Percentiles rank a stretch among this genome's conserved stretches.
These are phyloP conservation scores for Centropus unirufus DNA, from an alignment of 2,113 vertebrate genomes.

Conservation along the genomic window DNA sequence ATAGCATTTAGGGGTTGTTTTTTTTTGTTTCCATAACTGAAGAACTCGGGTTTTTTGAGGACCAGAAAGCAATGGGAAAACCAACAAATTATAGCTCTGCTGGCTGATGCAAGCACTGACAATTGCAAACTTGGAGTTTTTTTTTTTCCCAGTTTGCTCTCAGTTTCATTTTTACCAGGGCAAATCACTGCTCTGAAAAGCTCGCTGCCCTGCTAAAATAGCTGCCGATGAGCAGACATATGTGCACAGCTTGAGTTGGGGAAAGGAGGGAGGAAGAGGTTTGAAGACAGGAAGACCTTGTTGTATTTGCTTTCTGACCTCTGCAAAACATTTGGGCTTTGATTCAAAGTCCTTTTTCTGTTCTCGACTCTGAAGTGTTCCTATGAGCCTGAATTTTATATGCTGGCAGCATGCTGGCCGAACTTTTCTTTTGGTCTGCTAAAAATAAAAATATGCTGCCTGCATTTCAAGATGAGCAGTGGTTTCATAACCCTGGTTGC, in stretches of 20 bases:
- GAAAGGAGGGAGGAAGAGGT: neutral
- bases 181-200: constrained; percentile 24
- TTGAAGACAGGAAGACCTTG: neutral
- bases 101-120: constrained; percentile 5
- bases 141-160: neutral
- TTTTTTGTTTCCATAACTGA: neutral
- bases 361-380: neutral
- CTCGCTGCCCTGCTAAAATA: constrained; percentile 31
- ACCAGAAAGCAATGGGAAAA: neutral
- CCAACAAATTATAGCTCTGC: constrained; percentile 19
- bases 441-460: constrained; percentile 30
- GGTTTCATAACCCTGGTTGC: constrained; percentile 28
- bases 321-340: constrained; percentile 18
- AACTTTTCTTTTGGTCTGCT: constrained; percentile 19
- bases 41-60: neutral
- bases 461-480: neutral
- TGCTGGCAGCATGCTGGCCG: neutral
- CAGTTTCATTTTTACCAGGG: neutral
- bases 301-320: constrained; percentile 43
- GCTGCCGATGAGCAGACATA: neutral
- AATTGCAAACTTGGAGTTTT: neutral
- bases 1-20: neutral
- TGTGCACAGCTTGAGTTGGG: constrained; percentile 7
- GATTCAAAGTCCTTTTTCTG: constrained; percentile 1
- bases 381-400: neutral